Evolutionary conservation across 2,888 invertebrate species (phyloP).

Genomic region (Troides aeacus): DNA sequence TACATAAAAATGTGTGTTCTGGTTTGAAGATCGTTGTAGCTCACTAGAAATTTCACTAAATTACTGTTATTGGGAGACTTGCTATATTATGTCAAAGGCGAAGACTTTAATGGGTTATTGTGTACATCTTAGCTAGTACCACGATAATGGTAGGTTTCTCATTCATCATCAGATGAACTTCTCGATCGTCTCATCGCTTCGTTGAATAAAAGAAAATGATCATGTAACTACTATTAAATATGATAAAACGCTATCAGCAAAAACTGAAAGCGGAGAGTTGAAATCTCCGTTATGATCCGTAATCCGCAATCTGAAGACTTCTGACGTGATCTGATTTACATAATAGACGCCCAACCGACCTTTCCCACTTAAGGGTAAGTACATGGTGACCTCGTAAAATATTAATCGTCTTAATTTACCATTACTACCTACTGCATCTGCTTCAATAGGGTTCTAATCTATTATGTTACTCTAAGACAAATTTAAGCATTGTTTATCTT

Average conservation of each 20-base stretch:
- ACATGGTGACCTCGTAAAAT: conserved; percentile 6
- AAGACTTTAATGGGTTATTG: background rate
- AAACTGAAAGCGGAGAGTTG: conserved; percentile 5
- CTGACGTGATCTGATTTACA: conserved; percentile 23
- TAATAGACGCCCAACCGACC: conserved; percentile 18
- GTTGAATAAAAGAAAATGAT: background rate
- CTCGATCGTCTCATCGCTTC: background rate
- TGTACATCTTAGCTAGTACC: no score
- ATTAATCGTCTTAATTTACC: background rate
- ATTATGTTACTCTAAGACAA: no score
- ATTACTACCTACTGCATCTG: background rate
- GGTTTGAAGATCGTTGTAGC: no score
- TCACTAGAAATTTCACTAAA: no score
- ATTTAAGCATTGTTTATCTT: no score
- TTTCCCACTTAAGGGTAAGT: conserved; percentile 6
- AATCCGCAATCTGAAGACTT: conserved; percentile 16
- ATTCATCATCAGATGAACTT: no score
- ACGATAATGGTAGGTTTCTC: no score
- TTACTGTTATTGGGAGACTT: no score
- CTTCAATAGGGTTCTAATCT: no score
- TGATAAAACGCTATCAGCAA: background rate
- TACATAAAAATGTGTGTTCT: no score
- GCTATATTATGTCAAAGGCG: no score
- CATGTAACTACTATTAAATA: background rate
- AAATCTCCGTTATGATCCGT: conserved; percentile 12